Conservation (phyloP, 2,113 vertebrate species). For the Anthoscopus minutus region DNA sequence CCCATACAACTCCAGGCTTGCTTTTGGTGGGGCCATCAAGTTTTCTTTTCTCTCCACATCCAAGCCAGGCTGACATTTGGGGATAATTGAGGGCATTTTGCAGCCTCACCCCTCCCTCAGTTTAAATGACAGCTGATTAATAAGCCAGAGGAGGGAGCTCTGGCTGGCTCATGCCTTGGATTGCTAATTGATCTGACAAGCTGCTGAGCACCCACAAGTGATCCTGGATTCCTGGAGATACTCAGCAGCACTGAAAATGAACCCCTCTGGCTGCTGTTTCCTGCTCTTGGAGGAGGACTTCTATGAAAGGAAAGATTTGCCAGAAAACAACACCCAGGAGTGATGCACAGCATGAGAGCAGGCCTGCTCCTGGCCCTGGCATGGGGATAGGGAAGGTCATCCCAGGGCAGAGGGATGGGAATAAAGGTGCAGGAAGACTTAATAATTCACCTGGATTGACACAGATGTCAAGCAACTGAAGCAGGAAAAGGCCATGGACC, state of each 20-base stretch:
- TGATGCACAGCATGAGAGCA: rapidly evolving
- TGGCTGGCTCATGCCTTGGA: neutral
- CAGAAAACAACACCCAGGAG: neutral
- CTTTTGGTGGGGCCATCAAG: neutral
- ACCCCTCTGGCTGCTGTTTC: neutral
- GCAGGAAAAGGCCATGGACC: neutral
- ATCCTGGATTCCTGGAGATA: neutral
- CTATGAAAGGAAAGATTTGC: neutral
- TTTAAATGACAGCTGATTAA: neutral
- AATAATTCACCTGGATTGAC: neutral
- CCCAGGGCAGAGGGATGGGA: neutral
- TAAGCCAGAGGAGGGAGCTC: neutral
- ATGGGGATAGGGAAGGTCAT: neutral
- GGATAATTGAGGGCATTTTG: neutral
- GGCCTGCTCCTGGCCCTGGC: neutral
- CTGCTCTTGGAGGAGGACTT: neutral
- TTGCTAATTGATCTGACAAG: neutral
- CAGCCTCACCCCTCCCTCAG: neutral
- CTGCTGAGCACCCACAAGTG: neutral
- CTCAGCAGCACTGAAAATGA: neutral
- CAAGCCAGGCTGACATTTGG: neutral
- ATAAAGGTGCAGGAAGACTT: neutral
- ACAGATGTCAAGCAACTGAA: neutral
- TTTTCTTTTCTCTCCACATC: neutral
- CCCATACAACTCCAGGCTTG: neutral